These are phyloP conservation scores for Cepphus grylle DNA, from an alignment of 2,113 vertebrate genomes.

Conservation along the genomic window DNA sequence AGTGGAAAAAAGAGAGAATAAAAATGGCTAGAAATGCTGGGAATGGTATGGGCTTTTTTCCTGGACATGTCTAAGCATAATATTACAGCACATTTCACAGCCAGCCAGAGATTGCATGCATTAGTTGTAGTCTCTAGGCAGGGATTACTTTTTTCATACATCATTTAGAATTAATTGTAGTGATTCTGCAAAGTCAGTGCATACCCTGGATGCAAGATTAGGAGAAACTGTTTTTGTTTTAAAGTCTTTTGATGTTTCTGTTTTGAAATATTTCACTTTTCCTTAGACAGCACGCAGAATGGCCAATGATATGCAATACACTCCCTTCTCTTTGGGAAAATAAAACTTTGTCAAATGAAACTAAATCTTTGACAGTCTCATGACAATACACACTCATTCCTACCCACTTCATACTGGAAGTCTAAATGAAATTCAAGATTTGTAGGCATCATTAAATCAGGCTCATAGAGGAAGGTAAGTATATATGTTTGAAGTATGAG, in stretches of 20 bases:
- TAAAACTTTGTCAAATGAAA: not conserved
- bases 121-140: constrained; percentile 2
- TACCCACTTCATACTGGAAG: not conserved
- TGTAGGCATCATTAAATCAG: not conserved
- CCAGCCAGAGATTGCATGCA: not conserved
- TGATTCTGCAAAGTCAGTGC: constrained; percentile 14
- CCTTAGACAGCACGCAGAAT: not conserved
- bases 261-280: constrained; percentile 19
- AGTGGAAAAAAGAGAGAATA: not conserved
- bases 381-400: not conserved
- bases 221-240: not conserved
- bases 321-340: not conserved
- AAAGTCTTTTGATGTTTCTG: constrained; percentile 14
- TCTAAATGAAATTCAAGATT: not conserved
- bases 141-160: constrained; percentile 16
- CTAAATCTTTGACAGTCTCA: not conserved
- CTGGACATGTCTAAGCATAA: not conserved
- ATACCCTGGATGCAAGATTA: not conserved
- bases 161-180: constrained; percentile 34
- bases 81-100: constrained; percentile 5
- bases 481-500: not conserved
- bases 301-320: not conserved
- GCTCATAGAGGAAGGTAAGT: not conserved
- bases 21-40: not conserved
- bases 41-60: not conserved